Evolutionary conservation across 2,888 invertebrate genomes (phyloP).

Genomic region (Amitus sp.): DNA sequence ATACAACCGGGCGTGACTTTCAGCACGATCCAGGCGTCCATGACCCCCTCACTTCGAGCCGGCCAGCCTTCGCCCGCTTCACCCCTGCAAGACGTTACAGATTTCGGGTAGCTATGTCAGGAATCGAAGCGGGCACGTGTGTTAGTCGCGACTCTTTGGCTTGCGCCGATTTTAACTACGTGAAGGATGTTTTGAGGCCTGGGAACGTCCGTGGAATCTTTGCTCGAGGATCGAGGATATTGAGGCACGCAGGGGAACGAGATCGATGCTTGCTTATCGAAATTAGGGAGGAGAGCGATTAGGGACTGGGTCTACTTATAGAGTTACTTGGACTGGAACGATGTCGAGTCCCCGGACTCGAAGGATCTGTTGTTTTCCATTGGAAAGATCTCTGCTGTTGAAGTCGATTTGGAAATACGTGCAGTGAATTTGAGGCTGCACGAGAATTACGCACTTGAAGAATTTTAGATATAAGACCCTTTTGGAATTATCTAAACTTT

Average conservation of each 20-base stretch:
- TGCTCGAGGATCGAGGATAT: neutral
- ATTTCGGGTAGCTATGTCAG: neutral
- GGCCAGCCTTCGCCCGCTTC: too few species aligned
- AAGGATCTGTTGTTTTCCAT: neutral
- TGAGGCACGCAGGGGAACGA: conserved; percentile 3
- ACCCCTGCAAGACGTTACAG: neutral
- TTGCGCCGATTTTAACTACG: conserved; percentile 7
- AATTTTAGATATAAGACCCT: conserved; percentile 8
- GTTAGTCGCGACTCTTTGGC: conserved; percentile 21
- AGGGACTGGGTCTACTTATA: conserved; percentile 1
- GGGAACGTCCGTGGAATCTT: conserved; percentile 19
- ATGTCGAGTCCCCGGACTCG: neutral
- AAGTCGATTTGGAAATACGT: conserved; percentile 4
- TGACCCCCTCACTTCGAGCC: conserved; percentile 50
- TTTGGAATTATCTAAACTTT: too few species aligned
- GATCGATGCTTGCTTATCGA: conserved; percentile 6
- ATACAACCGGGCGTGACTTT: conserved; percentile 58
- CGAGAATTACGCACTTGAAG: too few species aligned
- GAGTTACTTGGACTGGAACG: neutral
- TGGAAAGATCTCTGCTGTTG: neutral
- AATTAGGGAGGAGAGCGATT: conserved; percentile 15
- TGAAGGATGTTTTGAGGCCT: conserved; percentile 28
- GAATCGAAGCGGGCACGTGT: conserved; percentile 33
- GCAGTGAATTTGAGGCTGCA: too few species aligned
- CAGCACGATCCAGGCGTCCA: conserved; percentile 58